phyloP scores from a whole-genome alignment of 2,797 vertebrate genomes.

The Podarcis lilfordi region DNA sequence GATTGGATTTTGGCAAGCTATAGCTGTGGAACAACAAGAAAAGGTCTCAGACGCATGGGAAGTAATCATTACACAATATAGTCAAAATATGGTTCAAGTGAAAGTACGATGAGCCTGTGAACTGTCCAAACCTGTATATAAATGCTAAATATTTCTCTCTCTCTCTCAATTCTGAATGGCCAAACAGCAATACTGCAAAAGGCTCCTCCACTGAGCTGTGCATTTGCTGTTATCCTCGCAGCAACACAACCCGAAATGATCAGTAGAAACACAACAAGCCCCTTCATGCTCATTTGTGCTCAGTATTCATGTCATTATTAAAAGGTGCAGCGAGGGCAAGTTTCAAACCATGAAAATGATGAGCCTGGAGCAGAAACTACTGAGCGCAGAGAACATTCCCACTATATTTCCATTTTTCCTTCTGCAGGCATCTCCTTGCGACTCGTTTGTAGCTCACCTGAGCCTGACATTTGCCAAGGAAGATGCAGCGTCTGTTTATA shows the following conservation, averaged over 20 bases:
- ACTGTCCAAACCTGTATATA: no score
- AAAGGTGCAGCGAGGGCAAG: not conserved
- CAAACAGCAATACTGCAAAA: not conserved
- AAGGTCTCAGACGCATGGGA: no score
- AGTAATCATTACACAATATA: no score
- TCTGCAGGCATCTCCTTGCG: conserved; percentile 39
- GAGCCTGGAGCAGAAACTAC: not conserved
- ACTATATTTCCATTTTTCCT: conserved; percentile 36
- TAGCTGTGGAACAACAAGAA: no score
- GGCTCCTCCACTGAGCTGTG: not conserved
- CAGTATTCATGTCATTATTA: not conserved
- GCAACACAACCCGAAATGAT: no score
- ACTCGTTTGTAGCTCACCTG: not conserved
- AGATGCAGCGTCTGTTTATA: conserved; percentile 28
- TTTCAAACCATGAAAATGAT: conserved; percentile 19
- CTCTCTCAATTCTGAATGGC: not conserved
- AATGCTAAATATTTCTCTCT: not conserved
- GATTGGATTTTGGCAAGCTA: no score
- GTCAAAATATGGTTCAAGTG: no score
- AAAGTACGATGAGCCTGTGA: no score
- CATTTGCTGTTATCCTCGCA: not conserved
- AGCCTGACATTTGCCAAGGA: conserved; percentile 23
- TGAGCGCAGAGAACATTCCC: conserved; percentile 32
- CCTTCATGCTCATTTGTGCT: not conserved
- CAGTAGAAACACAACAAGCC: not conserved